Evolutionary conservation across 37 sponge, comb jelly and placozoan genomes (phyloP).

Genomic region (Aplysina aerophoba): DNA sequence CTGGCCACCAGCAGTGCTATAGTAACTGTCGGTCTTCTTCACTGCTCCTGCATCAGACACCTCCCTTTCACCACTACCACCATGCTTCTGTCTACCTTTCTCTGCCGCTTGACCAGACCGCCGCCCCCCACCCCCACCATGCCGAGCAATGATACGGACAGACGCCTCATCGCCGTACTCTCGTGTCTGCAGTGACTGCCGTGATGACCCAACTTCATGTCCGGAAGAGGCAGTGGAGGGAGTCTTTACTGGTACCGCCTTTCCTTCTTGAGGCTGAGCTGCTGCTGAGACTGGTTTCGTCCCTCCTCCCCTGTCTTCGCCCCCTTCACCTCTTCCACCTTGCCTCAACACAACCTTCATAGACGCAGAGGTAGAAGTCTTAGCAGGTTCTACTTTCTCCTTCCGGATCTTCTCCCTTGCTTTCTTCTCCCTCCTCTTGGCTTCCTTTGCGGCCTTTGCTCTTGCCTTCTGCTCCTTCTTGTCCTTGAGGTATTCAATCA

Average conservation of each 20-base stretch:
- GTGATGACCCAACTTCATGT: too few species aligned
- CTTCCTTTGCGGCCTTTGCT: neutral
- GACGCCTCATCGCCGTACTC: neutral
- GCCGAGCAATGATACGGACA: constrained; percentile 1
- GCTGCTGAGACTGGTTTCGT: neutral
- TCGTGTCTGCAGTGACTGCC: too few species aligned
- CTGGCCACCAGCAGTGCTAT: too few species aligned
- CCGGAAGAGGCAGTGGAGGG: too few species aligned
- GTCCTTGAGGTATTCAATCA: constrained; percentile 73
- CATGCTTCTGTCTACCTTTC: too few species aligned
- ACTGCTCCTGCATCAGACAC: too few species aligned
- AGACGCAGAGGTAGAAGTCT: neutral
- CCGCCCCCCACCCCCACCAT: neutral
- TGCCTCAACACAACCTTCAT: neutral
- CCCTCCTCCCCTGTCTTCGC: neutral
- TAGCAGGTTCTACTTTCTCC: neutral
- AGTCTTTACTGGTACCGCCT: too few species aligned
- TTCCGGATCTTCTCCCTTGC: neutral
- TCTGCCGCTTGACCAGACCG: neutral
- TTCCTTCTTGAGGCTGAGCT: too few species aligned
- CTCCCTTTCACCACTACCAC: too few species aligned
- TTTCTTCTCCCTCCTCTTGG: constrained; percentile 11
- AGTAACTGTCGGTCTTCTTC: neutral
- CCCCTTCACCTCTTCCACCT: neutral
- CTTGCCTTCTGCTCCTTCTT: constrained; percentile 42